These are phyloP conservation scores for Drosophila merina DNA, from an alignment of 2,888 invertebrate genomes.

Conservation along the genomic window DNA sequence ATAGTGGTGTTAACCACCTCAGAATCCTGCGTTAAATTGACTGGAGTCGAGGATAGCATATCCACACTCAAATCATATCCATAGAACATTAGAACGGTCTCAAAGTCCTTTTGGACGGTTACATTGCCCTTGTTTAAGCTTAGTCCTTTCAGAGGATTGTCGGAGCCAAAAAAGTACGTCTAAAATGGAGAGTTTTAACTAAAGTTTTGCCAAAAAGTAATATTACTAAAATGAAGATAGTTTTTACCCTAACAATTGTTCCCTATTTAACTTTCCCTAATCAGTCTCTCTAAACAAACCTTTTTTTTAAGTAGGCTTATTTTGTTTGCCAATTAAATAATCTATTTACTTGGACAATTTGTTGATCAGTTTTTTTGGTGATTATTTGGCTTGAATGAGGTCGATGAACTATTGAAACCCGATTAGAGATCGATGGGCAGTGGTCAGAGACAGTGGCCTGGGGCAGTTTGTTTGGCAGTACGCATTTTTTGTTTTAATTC, in stretches of 20 bases:
- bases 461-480: conserved; percentile 41
- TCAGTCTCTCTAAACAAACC: not conserved
- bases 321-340: conserved; percentile 54
- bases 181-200: conserved; percentile 79
- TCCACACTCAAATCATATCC: conserved; percentile 89
- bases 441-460: conserved; percentile 34
- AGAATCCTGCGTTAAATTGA: conserved; percentile 42
- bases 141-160: conserved; percentile 92
- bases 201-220: not conserved
- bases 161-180: conserved; percentile 93
- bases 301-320: not conserved
- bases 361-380: conserved; percentile 48
- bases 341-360: conserved; percentile 57
- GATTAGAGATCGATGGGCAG: conserved; percentile 47
- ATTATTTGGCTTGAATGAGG: conserved; percentile 44
- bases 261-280: conserved; percentile 2
- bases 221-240: not conserved
- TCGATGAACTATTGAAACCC: conserved; percentile 60
- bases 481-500: conserved; percentile 28
- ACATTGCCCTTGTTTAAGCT: conserved; percentile 92
- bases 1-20: conserved; percentile 40
- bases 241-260: not conserved
- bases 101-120: conserved; percentile 89
- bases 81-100: conserved; percentile 90
- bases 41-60: conserved; percentile 75